Evolutionary conservation across 2,113 vertebrate species (phyloP), one percentile per base, ranked within the genome.

Genomic region (Todiramphus chloris): DNA sequence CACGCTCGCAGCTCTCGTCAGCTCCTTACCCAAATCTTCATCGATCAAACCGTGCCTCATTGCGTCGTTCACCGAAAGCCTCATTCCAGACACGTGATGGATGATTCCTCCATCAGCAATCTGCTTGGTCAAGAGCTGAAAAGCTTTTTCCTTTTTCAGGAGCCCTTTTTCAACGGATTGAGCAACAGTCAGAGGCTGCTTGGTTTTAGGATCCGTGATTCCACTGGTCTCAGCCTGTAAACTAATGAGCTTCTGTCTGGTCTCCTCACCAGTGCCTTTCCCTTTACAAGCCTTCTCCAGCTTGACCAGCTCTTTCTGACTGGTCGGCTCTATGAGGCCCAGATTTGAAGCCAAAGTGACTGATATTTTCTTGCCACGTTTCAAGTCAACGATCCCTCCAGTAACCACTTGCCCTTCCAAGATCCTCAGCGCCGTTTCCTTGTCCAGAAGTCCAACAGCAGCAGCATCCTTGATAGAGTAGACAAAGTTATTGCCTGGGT

Each of bases 311-410:
- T 98, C 97, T 44, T 98, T 95, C 95, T 97, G 98, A 35, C 98
- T 97, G 11, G 83, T 10, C 25, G 83, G 77, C 11, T 99, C 98
- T 37, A 99, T 98, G 68, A 99, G 97, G 51, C 99, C 99, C 79
- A 99, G 97, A 28, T 98, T 99, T 67, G 98, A 98, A 92, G 99
- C 99, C 93, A 99, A 96, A 66, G 99, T 99, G 80, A 99, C 99
- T 0, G 99, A 99, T 58, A 99, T 43, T 41, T 98, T 99, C 95
- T 99, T 99, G 89, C 98, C 98, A 77, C 98, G 98, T 44, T 98
- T 98, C 77, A 99, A 85, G 90, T 99, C 99, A 64, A 99, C 95
- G 20, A 99, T 98, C n/a, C 99, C 99, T 33, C 99, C 99, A 30
- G 99, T 98, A 2, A 97, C 98, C 70, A 99, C 98, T 86, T 99